Conservation (phyloP, 2,888 invertebrate genomes). For the Seira ritae region DNA sequence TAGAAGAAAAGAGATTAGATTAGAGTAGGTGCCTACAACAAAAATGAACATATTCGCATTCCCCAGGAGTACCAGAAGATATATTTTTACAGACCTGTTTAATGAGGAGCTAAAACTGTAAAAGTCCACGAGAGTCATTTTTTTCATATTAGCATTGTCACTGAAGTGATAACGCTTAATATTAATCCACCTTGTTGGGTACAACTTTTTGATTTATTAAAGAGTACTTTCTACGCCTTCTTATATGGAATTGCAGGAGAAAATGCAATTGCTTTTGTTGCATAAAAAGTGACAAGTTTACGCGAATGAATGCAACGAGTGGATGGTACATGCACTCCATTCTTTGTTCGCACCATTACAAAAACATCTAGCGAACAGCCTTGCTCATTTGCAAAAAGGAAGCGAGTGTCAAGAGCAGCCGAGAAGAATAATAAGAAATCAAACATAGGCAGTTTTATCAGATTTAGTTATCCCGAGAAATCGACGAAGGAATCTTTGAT, state of each 20-base stretch:
- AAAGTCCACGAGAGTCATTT: constrained; percentile 40
- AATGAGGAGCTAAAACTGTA: constrained; percentile 54
- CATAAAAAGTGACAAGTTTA: constrained; percentile 8
- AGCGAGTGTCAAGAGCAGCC: neutral
- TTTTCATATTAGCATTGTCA: constrained; percentile 16
- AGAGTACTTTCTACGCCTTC: constrained; percentile 1
- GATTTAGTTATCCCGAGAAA: no score
- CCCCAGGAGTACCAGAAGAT: neutral
- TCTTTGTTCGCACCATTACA: neutral
- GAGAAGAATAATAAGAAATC: neutral
- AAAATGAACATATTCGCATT: no score
- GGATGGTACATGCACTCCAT: neutral
- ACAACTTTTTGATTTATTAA: neutral
- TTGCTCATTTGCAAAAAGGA: neutral
- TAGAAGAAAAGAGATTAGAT: constrained; percentile 1
- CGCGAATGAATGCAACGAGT: neutral
- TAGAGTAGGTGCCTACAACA: neutral
- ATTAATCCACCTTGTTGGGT: neutral
- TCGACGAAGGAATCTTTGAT: no score
- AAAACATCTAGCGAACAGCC: neutral
- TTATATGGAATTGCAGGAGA: neutral
- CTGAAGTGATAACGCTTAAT: neutral
- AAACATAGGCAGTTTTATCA: neutral
- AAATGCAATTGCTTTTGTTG: neutral
- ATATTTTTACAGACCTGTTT: constrained; percentile 34